Evolutionary conservation across 2,888 invertebrate species (phyloP), one percentile per base, ranked within the genome.

Genomic region (Eilema caniola): DNA sequence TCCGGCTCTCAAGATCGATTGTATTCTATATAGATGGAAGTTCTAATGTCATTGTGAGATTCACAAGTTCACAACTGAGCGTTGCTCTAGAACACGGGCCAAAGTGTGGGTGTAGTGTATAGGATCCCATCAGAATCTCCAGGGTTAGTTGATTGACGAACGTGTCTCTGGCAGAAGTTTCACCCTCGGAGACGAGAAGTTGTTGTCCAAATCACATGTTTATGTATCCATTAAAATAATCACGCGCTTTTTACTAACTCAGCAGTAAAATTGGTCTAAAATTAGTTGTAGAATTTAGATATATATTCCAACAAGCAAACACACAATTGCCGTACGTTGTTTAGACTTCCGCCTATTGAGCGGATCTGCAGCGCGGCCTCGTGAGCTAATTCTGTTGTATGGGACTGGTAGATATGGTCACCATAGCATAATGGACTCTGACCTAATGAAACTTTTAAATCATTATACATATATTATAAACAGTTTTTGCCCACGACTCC

Each of bases 341-440:
- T 33, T 61, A 61, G 61, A 61, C 31, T 61, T 61, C 61, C 61
- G 61, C 61, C 61, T 33, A 61, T 61, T 61, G 61, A 61, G 61
- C 20, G 61, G n/a, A n/a, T 31, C 31, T 33, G 28, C n/a, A 20
- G 28, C 16, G 7, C 33, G 57, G 56, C 66, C 66, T 66, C 53
- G 33, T 24, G 56, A 28, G 7, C 24, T 57, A 57, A 23, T 7
- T 31, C 4, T 28, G 31, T 12, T 41, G 41, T 12, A 57, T n/a
- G 57, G 23, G 25, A 20, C 37, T 31, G 14, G n/a, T 20, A 37
- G 12, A 57, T 20, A 10, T 56, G 31, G 23, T 57, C 33, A 65
- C 24, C 23, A 24, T 20, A 16, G 53, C 11, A 5, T 65, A 57
- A 66, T 66, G 24, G 33, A 16, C 5, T 57, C 16, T 24, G 33